Conservation (phyloP, 2,888 invertebrate genomes). For the Morpho helenor region DNA sequence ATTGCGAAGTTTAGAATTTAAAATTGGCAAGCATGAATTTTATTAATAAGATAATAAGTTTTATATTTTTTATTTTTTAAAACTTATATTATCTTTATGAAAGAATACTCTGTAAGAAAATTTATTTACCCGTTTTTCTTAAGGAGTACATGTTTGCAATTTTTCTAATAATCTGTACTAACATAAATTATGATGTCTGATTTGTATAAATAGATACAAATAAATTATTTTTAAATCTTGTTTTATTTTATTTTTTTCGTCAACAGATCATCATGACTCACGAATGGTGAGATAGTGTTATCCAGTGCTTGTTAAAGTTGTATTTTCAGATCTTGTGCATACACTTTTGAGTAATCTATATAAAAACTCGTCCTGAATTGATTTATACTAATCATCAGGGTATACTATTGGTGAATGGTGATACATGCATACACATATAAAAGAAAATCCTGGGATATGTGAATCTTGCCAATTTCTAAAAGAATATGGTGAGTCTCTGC, state of each 20-base stretch:
- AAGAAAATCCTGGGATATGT: too few species aligned
- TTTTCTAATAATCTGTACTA: constrained; percentile 27
- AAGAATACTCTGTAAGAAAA: constrained; percentile 29
- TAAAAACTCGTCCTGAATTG: too few species aligned
- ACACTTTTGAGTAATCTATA: too few species aligned
- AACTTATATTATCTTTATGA: neutral
- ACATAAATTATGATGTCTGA: constrained; percentile 20
- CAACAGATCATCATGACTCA: neutral
- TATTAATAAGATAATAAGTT: neutral
- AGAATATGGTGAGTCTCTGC: too few species aligned
- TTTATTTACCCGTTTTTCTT: constrained; percentile 47
- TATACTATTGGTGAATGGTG: too few species aligned
- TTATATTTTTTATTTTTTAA: neutral
- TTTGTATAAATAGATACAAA: constrained; percentile 26
- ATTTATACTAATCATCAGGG: too few species aligned
- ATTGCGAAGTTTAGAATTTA: constrained; percentile 28
- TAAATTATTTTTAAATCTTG: constrained; percentile 37
- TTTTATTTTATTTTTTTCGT: constrained; percentile 19
- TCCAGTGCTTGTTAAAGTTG: too few species aligned
- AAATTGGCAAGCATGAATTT: neutral
- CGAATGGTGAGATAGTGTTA: too few species aligned
- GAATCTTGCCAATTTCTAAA: too few species aligned
- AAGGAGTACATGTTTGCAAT: constrained; percentile 23
- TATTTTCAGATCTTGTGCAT: too few species aligned
- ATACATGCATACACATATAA: too few species aligned